phyloP scores from a whole-genome alignment of 2,113 vertebrate species.

The Sciurus niger region DNA sequence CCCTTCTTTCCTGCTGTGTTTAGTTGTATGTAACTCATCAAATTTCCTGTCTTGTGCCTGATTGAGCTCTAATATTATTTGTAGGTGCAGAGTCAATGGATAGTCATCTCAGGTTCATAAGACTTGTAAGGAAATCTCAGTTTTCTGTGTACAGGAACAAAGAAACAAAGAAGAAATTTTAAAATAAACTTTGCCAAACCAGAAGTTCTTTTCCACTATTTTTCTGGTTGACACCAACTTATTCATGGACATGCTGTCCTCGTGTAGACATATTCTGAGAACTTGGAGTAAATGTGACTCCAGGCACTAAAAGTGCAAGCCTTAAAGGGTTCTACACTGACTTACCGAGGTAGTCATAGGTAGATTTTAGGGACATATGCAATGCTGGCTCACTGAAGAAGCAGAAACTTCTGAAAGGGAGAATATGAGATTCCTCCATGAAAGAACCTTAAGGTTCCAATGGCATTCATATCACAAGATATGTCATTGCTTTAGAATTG shows the following conservation, averaged over 20 bases:
- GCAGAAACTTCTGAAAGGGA: slow-evolving; percentile 12
- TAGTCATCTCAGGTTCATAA: neutral
- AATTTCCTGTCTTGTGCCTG: neutral
- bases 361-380: neutral
- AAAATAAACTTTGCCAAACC: slow-evolving; percentile 8
- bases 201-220: neutral
- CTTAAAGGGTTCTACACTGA: neutral
- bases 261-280: neutral
- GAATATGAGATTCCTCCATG: neutral
- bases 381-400: neutral
- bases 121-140: slow-evolving; percentile 19
- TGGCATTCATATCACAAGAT: slow-evolving; percentile 53
- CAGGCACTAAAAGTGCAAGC: neutral
- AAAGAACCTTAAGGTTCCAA: neutral
- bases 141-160: neutral
- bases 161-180: neutral
- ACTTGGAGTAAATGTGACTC: neutral
- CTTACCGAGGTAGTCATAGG: neutral
- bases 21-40: neutral
- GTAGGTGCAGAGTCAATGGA: neutral
- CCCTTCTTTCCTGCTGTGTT: neutral
- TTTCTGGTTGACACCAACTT: slow-evolving; percentile 21
- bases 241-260: neutral
- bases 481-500: slow-evolving; percentile 73
- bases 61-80: neutral